Evolutionary conservation across 2,113 vertebrate species (phyloP).

Genomic region (Micromys minutus): DNA sequence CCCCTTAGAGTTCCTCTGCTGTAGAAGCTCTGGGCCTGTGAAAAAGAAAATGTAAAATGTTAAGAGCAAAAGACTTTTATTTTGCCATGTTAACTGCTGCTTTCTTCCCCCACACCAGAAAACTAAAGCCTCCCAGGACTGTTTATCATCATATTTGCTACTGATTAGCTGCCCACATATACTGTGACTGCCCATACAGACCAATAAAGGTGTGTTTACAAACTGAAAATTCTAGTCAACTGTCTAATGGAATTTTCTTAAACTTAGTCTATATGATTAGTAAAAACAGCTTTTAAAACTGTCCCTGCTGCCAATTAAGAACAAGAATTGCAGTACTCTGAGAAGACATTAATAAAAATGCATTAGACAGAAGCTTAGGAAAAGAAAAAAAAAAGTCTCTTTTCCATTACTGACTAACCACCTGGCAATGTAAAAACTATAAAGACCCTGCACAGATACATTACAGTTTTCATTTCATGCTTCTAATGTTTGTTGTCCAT

Average conservation of each 20-base stretch:
- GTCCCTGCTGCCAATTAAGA: conserved; percentile 17
- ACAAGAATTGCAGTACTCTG: conserved; percentile 39
- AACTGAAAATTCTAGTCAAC: conserved; percentile 67
- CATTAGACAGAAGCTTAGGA: neutral
- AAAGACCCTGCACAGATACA: conserved; percentile 9
- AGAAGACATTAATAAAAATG: conserved; percentile 40
- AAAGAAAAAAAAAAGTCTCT: neutral
- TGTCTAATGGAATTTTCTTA: conserved; percentile 62
- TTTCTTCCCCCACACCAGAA: conserved; percentile 55
- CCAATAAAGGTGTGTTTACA: conserved; percentile 62
- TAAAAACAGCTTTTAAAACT: neutral
- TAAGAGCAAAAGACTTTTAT: conserved; percentile 60
- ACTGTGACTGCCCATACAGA: neutral
- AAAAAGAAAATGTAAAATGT: conserved; percentile 75
- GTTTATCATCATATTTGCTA: conserved; percentile 79
- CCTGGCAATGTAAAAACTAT: neutral
- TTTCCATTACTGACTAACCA: neutral
- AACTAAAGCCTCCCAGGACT: neutral
- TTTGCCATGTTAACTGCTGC: conserved; percentile 74
- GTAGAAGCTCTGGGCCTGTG: conserved; percentile 91
- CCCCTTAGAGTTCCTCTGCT: conserved; percentile 85
- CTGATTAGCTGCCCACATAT: neutral
- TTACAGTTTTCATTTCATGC: neutral
- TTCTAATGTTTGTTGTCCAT: conserved; percentile 24
- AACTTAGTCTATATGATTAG: neutral